Percentiles rank a stretch among this genome's conserved stretches.
Evolutionary conservation across 2,888 invertebrate genomes (phyloP).

Genomic region (Drosophila limbata): DNA sequence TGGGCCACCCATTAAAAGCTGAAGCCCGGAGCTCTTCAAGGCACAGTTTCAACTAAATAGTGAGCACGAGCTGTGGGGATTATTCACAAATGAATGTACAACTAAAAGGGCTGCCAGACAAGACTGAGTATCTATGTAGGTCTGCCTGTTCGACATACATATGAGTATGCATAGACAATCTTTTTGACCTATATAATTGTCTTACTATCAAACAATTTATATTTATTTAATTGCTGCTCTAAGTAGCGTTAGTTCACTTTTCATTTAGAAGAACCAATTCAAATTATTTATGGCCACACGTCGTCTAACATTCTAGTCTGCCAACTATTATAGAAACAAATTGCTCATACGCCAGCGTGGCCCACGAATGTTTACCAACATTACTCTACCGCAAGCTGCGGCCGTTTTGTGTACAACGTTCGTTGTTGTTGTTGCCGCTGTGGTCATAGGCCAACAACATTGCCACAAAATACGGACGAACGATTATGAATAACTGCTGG

Average conservation of each 20-base stretch:
- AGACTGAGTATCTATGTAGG: background rate
- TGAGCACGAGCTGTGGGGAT: constrained; percentile 44
- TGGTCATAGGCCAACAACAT: constrained; percentile 48
- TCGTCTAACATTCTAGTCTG: constrained; percentile 33
- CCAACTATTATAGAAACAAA: constrained; percentile 43
- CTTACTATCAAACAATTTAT: constrained; percentile 32
- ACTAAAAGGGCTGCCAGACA: constrained; percentile 35
- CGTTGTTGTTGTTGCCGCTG: constrained; percentile 30
- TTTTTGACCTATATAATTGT: constrained; percentile 19
- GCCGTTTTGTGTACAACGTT: constrained; percentile 54
- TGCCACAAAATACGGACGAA: constrained; percentile 64
- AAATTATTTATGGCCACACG: constrained; percentile 46
- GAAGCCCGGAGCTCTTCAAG: constrained; percentile 37
- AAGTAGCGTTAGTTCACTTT: constrained; percentile 2
- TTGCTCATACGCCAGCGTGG: constrained; percentile 58
- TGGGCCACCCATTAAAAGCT: constrained; percentile 55
- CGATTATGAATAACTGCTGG: constrained; percentile 76
- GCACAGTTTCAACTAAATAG: constrained; percentile 55
- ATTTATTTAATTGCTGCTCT: constrained; percentile 34
- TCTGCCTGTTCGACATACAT: background rate
- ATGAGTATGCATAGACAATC: too few species aligned
- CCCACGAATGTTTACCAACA: constrained; percentile 52
- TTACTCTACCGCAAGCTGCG: constrained; percentile 64
- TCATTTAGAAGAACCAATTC: constrained; percentile 19
- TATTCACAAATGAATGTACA: constrained; percentile 45